Evolutionary conservation across 2,797 vertebrate species (phyloP).

Genomic region (Mycteria americana): DNA sequence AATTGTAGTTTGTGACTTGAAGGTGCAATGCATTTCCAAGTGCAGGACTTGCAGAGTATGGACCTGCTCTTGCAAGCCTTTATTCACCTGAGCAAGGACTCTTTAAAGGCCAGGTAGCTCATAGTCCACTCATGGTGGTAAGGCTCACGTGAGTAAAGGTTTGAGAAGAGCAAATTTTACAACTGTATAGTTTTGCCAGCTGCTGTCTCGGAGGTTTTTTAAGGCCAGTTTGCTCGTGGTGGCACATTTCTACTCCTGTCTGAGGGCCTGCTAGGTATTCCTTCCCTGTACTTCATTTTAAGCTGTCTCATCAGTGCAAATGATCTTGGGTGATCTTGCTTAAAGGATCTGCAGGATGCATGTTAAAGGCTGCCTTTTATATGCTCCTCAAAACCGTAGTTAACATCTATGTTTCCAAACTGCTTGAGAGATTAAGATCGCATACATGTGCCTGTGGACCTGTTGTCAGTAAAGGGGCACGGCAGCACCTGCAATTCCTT

Average conservation of each 20-base stretch:
- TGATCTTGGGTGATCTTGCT: neutral
- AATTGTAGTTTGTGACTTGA: neutral
- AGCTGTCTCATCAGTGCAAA: neutral
- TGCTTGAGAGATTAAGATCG: neutral
- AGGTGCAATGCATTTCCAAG: neutral
- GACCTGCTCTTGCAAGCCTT: neutral
- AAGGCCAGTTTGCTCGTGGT: neutral
- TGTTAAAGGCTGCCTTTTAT: neutral
- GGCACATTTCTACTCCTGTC: neutral
- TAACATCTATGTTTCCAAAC: neutral
- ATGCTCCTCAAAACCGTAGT: neutral
- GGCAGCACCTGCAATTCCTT: neutral
- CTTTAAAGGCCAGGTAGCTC: neutral
- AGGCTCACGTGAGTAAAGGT: neutral
- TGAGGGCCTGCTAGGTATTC: neutral
- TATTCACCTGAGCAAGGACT: neutral
- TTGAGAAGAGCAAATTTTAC: neutral
- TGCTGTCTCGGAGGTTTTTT: neutral
- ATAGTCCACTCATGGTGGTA: rapidly evolving
- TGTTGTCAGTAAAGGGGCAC: neutral
- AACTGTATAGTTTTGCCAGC: neutral
- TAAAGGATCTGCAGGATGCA: neutral
- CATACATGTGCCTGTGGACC: neutral
- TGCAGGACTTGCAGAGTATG: neutral
- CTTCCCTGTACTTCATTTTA: neutral